These are phyloP conservation scores for Xylota segnis DNA, from an alignment of 2,888 invertebrate genomes.

Conservation along the genomic window DNA sequence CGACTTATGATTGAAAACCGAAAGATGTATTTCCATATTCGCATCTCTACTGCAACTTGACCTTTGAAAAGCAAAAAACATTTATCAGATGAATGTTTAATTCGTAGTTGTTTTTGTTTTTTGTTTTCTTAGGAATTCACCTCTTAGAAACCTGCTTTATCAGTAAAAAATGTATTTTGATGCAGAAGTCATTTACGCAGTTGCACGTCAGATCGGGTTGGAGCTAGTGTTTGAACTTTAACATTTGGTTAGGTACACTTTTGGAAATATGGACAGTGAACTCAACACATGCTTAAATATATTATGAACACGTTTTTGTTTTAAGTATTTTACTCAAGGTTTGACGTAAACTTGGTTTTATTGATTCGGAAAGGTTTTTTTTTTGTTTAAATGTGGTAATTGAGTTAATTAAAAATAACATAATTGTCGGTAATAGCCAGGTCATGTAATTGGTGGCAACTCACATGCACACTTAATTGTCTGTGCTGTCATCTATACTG, in stretches of 20 bases:
- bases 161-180: neutral
- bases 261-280: neutral
- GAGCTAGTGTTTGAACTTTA: neutral
- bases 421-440: no score
- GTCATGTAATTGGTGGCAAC: no score
- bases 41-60: neutral
- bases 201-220: neutral
- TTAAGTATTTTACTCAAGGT: neutral
- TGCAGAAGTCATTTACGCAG: neutral
- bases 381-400: neutral
- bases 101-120: neutral
- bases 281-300: neutral
- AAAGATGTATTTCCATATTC: neutral
- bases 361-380: neutral
- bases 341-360: neutral
- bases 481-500: no score
- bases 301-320: neutral
- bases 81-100: neutral
- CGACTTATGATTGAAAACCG: neutral
- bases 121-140: no score
- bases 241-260: neutral
- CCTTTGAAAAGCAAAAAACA: neutral
- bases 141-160: slow-evolving; percentile 4
- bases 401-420: neutral
- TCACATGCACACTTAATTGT: no score